A percentile compares a stretch with the other conserved stretches of the same genome.
These are phyloP conservation scores for Diaphora mendica DNA, from an alignment of 2,888 invertebrate species.

Conservation along the genomic window DNA sequence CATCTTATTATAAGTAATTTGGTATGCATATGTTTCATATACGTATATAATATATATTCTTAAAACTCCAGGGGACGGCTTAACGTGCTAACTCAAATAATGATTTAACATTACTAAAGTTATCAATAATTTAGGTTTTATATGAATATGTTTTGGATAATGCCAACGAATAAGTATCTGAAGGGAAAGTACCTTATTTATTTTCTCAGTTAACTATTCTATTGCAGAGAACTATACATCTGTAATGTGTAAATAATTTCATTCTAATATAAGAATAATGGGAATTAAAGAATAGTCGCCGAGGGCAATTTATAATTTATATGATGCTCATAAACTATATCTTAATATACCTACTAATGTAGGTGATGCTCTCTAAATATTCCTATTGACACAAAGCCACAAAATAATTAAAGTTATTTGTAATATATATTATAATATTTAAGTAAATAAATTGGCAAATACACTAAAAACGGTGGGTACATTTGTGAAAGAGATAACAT, in stretches of 20 bases:
- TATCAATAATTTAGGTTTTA: slow-evolving; percentile 47
- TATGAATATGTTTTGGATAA: slow-evolving; percentile 28
- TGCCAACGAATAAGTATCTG: slow-evolving; percentile 26
- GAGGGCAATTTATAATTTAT: neutral
- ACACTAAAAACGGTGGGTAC: neutral
- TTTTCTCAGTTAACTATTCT: neutral
- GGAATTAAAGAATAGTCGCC: neutral
- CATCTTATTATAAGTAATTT: slow-evolving; percentile 45
- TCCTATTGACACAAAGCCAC: neutral
- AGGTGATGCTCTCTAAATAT: neutral
- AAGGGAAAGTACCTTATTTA: too few species aligned
- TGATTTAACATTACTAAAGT: slow-evolving; percentile 54
- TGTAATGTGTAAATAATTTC: neutral
- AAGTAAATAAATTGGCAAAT: slow-evolving; percentile 2
- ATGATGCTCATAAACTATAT: neutral
- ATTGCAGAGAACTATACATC: neutral
- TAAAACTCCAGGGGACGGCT: slow-evolving; percentile 82
- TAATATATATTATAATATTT: neutral
- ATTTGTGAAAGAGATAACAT: neutral
- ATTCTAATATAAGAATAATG: too few species aligned
- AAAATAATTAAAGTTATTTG: neutral
- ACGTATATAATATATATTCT: slow-evolving; percentile 69
- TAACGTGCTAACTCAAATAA: slow-evolving; percentile 72
- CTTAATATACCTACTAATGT: neutral
- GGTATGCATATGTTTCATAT: slow-evolving; percentile 55